Evolutionary conservation across 2,113 vertebrate genomes (phyloP).

Genomic region (Centropristis striata): DNA sequence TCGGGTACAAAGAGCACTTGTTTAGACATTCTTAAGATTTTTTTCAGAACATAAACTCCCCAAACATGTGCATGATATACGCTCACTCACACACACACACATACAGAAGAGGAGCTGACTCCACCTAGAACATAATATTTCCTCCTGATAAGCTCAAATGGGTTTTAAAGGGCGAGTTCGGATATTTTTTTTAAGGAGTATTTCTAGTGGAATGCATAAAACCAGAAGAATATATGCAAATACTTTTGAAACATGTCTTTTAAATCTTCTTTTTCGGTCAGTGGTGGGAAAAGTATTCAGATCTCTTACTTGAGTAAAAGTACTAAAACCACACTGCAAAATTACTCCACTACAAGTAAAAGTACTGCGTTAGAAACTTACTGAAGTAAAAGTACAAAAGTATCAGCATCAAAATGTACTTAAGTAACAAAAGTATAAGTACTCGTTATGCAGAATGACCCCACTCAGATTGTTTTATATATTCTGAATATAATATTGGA

Average conservation of each 20-base stretch:
- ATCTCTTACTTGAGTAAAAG: no score
- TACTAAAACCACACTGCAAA: no score
- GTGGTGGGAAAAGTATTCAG: background rate
- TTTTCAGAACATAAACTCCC: conserved; percentile 55
- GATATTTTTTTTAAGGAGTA: background rate
- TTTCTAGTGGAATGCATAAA: background rate
- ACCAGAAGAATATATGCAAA: background rate
- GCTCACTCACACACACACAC: conserved; percentile 8
- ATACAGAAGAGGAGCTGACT: conserved; percentile 34
- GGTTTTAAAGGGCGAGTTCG: conserved; percentile 20
- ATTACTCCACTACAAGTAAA: no score
- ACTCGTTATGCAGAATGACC: no score
- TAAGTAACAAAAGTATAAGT: no score
- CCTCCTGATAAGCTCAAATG: conserved; percentile 52
- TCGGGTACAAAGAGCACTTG: conserved; percentile 74
- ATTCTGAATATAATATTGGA: no score
- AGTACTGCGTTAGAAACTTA: no score
- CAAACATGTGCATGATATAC: conserved; percentile 48
- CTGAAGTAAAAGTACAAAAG: no score
- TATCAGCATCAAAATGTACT: no score
- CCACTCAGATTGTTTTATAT: no score
- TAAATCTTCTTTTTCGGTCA: background rate
- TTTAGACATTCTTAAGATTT: conserved; percentile 79
- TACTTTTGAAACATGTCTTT: background rate
- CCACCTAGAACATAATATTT: conserved; percentile 55